Evolutionary conservation across 1,140 invertebrate species (phyloP).

Genomic region (Procambarus virginalis): DNA sequence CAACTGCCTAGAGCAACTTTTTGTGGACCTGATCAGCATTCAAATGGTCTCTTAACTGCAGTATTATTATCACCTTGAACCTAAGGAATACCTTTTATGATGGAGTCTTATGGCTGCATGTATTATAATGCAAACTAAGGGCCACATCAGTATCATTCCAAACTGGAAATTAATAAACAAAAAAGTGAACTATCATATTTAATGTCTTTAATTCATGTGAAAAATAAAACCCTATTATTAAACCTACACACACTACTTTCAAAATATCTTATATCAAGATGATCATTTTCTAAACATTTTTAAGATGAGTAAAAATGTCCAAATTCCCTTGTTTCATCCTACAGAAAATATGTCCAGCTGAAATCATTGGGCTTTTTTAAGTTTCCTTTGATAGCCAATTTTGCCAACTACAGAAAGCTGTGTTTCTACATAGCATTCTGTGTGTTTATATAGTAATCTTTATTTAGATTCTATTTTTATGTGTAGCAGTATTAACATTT

Average conservation of each 20-base stretch:
- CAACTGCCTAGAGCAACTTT: neutral
- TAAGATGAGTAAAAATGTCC: neutral
- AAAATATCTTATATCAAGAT: neutral
- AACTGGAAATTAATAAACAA: neutral
- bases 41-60: neutral
- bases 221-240: neutral
- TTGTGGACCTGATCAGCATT: slow-evolving; percentile 1
- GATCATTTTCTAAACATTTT: neutral
- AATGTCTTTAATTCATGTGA: neutral
- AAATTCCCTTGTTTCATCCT: neutral
- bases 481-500: slow-evolving; percentile 13
- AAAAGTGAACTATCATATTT: neutral
- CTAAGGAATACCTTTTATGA: neutral
- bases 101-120: neutral
- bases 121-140: neutral
- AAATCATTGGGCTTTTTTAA: neutral
- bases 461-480: slow-evolving; percentile 2
- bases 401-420: neutral
- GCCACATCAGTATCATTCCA: slow-evolving; percentile 23
- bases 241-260: neutral
- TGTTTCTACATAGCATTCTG: neutral
- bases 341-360: neutral
- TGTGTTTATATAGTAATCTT: neutral
- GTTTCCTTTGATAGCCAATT: neutral
- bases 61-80: slow-evolving; percentile 4